Evolutionary conservation across 2,888 invertebrate species (phyloP), one percentile per base, ranked within the genome.

Genomic region (Tridacna gigas): DNA sequence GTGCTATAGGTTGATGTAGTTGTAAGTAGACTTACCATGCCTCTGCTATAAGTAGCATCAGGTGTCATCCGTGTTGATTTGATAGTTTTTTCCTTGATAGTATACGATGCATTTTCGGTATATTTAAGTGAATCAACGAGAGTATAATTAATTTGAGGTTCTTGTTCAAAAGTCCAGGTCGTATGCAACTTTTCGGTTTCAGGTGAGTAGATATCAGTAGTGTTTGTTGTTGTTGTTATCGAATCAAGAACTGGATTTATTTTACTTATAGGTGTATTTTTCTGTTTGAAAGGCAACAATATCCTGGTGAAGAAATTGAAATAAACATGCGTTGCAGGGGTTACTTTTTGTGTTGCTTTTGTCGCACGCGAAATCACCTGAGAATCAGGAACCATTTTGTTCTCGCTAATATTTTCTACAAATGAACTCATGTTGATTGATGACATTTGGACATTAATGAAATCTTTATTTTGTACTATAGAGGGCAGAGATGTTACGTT

Each of bases 231-330:
- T 25, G 65, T n/a, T 22, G 61, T 61, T 61, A 5, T n/a, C 2
- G 61, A 22, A 15, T 7, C 61, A 2, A n/a, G 7, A 15, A 2
- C 1, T 22, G 11, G 61, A 20, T 61, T n/a, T 15, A n/a, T 61
- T 61, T 12, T 7, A 9, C 22, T 61, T 61, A 9, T 25, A n/a
- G 20, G n/a, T 61, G 61, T 22, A 37, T 4, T 37, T 37, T 37
- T 37, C 37, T 37, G 37, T 37, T 2, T 37, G 37, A 37, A 37
- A 37, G 37, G 37, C 37, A 37, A 37, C 37, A 65, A 15, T 65
- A 65, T 65, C 28, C 26, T 65, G 15, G 65, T 26, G 26, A 65
- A 65, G 65, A 65, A 65, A 65, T 28, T 28, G 26, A 28, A 25
- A 13, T 65, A 4, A 3, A 65, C 26, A 9, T 65, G 11, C 28